Percentiles rank a stretch among this genome's conserved stretches.
Conservation (phyloP, 2,888 invertebrate species). For the Synergus itoensis region DNA sequence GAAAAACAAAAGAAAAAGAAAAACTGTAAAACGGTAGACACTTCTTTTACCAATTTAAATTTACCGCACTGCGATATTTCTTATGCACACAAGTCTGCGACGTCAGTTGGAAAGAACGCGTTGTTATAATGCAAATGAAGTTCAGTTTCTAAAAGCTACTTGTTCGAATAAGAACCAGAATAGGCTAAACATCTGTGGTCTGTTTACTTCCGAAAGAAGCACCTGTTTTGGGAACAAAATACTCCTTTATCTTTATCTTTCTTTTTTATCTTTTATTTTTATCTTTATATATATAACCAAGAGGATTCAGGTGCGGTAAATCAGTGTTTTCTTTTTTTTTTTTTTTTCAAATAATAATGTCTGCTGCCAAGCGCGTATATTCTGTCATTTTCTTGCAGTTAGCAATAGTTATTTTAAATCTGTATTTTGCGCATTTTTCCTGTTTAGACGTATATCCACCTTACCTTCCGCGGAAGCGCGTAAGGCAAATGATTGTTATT, state of each 20-base stretch:
- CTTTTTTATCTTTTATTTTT: not conserved
- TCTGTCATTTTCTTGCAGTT: not conserved
- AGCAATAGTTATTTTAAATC: slow-evolving; percentile 1
- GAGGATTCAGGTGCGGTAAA: not conserved
- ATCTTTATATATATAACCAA: not conserved
- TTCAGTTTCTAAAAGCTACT: slow-evolving; percentile 14
- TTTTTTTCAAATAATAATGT: no score
- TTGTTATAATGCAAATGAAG: slow-evolving; percentile 14
- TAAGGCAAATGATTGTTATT: slow-evolving; percentile 48
- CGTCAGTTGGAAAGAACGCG: not conserved
- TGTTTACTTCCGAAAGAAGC: slow-evolving; percentile 23
- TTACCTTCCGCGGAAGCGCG: slow-evolving; percentile 45
- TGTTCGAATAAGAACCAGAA: slow-evolving; percentile 13
- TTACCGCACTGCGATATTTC: not conserved
- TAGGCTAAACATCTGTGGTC: slow-evolving; percentile 1
- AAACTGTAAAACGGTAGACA: no score
- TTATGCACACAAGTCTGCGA: not conserved
- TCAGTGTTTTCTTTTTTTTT: not conserved
- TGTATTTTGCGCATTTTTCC: slow-evolving; percentile 31
- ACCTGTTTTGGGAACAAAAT: slow-evolving; percentile 19
- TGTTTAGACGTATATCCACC: slow-evolving; percentile 42
- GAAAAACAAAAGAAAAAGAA: no score
- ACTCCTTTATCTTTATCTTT: not conserved
- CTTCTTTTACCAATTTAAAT: no score
- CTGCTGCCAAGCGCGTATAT: no score